Percentiles rank a stretch among this genome's conserved stretches.
Evolutionary conservation across 2,113 vertebrate genomes (phyloP).

Genomic region (Sapayoa aenigma): DNA sequence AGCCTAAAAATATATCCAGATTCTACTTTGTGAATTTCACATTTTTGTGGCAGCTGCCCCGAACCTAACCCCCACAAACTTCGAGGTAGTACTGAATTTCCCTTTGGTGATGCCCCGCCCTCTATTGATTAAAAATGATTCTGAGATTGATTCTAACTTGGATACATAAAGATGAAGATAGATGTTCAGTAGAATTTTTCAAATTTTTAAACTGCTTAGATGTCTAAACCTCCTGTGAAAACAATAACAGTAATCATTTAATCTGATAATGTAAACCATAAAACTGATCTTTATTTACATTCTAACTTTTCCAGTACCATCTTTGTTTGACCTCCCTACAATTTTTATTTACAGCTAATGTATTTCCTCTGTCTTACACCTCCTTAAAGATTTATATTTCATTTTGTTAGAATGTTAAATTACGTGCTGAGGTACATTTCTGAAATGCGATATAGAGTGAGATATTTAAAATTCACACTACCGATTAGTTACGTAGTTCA

Average conservation of each 20-base stretch:
- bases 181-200: background rate
- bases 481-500: background rate
- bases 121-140: background rate
- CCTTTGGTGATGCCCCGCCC: background rate
- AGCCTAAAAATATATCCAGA: too few relatives aligned
- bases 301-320: background rate
- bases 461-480: background rate
- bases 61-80: too few relatives aligned
- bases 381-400: background rate
- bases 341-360: background rate
- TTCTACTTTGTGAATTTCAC: too few relatives aligned
- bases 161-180: background rate
- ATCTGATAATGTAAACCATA: background rate
- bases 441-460: background rate
- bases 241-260: background rate
- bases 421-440: background rate
- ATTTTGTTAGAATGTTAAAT: background rate
- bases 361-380: background rate
- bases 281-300: background rate
- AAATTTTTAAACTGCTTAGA: background rate
- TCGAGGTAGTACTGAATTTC: too few relatives aligned
- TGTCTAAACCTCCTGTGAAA: background rate
- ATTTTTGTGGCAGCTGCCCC: too few relatives aligned
- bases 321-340: background rate
- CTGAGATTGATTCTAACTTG: background rate